Evolutionary conservation across 2,113 vertebrate species (phyloP), one percentile per base, ranked within the genome.

Genomic region (Sorex fumeus): DNA sequence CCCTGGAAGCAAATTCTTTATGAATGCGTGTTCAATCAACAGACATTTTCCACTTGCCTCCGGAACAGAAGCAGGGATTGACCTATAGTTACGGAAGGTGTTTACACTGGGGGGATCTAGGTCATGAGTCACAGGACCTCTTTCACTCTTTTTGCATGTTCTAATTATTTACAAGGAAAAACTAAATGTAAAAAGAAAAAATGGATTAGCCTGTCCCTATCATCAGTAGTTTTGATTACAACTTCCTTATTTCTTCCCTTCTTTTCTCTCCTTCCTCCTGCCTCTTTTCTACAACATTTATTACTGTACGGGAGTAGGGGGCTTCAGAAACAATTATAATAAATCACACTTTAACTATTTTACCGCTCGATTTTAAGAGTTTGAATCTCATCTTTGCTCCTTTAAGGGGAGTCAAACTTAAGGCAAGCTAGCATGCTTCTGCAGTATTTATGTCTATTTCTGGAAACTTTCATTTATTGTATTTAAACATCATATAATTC

Each of bases 401-500:
- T 88, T 92, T 88, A 64, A 91, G 77, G 77, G 64, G 77, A 92
- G 93, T 91, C 91, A 92, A 45, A 94, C 76, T 84, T 80, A 92
- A 94, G 53, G 83, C 43, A 64, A 4, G 82, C 50, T 90, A 88
- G 78, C 45, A 28, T 96, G 90, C 78, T 91, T 93, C 82, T 79
- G 64, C 18, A 43, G 87, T 53, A 87, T 72, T 95, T 95, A 90
- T 92, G 85, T 90, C 94, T 95, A 94, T 95, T 95, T 96, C 87
- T 94, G 94, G 92, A 95, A 96, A 91, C 95, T 91, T 95, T 88
- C 92, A 62, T 94, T 96, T 95, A 96, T 96, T 97, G 89, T 96
- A 93, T 93, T 97, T 94, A 96, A 96, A 96, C 93, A 94, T 97
- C 92, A 91, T 93, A 89, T 95, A 96, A 96, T 96, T 96, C 95